Evolutionary conservation across 2,113 vertebrate species (phyloP).

Genomic region (Ascaphus truei): DNA sequence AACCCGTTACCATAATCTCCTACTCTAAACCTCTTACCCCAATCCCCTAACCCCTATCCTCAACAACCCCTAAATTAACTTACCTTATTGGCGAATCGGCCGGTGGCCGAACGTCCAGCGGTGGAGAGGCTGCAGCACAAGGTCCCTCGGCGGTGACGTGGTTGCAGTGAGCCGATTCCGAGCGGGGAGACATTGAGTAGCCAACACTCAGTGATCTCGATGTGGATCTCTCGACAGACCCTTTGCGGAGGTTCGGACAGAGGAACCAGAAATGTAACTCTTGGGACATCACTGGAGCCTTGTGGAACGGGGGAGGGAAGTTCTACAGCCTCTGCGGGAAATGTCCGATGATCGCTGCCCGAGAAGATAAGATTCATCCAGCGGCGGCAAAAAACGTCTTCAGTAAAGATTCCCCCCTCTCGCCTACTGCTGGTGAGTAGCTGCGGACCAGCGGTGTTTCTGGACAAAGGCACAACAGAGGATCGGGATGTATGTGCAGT

Average conservation of each 20-base stretch:
- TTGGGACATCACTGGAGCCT: neutral
- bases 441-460: neutral
- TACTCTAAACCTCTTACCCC: too few relatives aligned
- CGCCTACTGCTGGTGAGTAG: neutral
- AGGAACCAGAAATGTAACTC: neutral
- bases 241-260: neutral
- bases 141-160: too few relatives aligned
- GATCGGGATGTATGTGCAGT: neutral
- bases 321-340: neutral
- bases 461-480: neutral
- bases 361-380: neutral
- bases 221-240: conserved; percentile 1
- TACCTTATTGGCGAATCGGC: too few relatives aligned
- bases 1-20: too few relatives aligned
- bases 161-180: too few relatives aligned
- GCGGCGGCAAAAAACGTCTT: neutral
- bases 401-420: neutral
- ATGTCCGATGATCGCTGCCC: neutral
- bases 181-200: too few relatives aligned
- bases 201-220: too few relatives aligned
- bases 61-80: too few relatives aligned
- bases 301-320: neutral
- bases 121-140: too few relatives aligned
- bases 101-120: too few relatives aligned
- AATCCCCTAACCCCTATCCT: too few relatives aligned